A percentile compares a stretch with the other conserved stretches of the same genome.
Conservation (phyloP, 1,140 invertebrate species). For the Zophobas morio region DNA sequence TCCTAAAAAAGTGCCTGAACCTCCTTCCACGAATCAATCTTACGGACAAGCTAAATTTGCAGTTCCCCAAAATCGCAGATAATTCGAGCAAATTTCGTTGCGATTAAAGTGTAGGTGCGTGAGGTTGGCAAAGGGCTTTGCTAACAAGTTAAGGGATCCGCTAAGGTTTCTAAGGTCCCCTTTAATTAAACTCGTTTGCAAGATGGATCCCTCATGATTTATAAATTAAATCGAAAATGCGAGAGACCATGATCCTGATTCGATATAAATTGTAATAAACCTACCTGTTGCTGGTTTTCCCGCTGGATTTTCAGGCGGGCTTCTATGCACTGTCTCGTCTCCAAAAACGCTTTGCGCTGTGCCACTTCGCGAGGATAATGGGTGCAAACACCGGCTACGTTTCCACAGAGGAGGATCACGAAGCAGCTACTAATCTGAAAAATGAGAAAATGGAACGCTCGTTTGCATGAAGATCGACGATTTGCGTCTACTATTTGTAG, state of each 20-base stretch:
- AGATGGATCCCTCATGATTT: constrained; percentile 21
- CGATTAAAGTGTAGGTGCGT: constrained; percentile 6
- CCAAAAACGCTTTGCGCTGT: constrained; percentile 93
- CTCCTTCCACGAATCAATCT: neutral
- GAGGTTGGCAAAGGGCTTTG: neutral
- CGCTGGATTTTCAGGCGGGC: constrained; percentile 91
- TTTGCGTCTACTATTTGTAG: no score
- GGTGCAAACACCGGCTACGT: constrained; percentile 91
- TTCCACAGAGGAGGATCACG: constrained; percentile 82
- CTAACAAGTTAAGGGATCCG: constrained; percentile 25
- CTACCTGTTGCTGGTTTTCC: constrained; percentile 97
- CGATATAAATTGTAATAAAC: constrained; percentile 40
- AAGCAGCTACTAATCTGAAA: constrained; percentile 69
- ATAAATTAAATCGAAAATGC: constrained; percentile 32
- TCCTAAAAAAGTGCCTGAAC: neutral
- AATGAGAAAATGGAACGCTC: neutral
- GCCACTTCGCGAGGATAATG: constrained; percentile 93
- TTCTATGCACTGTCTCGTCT: constrained; percentile 95
- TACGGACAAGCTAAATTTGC: neutral
- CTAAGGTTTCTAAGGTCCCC: constrained; percentile 9
- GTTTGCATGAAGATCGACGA: no score
- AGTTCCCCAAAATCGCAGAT: neutral
- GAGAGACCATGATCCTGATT: constrained; percentile 5
- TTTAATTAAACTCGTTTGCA: constrained; percentile 24
- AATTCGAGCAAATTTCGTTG: neutral